Evolutionary conservation across 2,797 vertebrate genomes (phyloP).

Genomic region (Momotus momota): DNA sequence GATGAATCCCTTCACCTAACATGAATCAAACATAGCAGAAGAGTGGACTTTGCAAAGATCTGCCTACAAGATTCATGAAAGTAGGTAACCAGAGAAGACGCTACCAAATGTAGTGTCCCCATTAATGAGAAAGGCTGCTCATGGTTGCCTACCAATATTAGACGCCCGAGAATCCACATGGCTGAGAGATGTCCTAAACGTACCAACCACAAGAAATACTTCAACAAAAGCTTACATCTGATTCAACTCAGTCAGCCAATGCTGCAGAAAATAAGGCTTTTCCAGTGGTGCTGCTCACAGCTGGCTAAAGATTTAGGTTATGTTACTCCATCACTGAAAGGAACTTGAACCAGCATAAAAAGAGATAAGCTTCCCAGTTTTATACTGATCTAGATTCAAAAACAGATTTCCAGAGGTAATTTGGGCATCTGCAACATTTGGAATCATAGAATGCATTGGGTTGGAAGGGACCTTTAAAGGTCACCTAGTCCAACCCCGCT

Average conservation of each 20-base stretch:
- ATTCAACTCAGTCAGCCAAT: not conserved
- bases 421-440: not conserved
- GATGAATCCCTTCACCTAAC: not conserved
- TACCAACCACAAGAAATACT: not conserved
- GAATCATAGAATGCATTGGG: too few species aligned
- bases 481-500: too few species aligned
- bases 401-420: not conserved
- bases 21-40: not conserved
- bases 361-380: not conserved
- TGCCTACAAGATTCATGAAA: not conserved
- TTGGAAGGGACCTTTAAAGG: too few species aligned
- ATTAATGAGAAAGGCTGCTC: not conserved
- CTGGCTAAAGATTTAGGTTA: not conserved
- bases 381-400: not conserved
- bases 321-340: not conserved
- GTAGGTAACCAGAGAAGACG: not conserved
- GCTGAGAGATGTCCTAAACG: not conserved
- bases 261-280: not conserved
- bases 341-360: accelerated
- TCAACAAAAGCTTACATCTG: not conserved
- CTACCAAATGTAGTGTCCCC: not conserved
- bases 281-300: not conserved
- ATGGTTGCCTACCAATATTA: not conserved
- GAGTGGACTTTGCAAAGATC: not conserved
- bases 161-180: not conserved